Evolutionary conservation across 2,797 vertebrate species (phyloP), one percentile per base, ranked within the genome.

Genomic region (Rhinella marina): DNA sequence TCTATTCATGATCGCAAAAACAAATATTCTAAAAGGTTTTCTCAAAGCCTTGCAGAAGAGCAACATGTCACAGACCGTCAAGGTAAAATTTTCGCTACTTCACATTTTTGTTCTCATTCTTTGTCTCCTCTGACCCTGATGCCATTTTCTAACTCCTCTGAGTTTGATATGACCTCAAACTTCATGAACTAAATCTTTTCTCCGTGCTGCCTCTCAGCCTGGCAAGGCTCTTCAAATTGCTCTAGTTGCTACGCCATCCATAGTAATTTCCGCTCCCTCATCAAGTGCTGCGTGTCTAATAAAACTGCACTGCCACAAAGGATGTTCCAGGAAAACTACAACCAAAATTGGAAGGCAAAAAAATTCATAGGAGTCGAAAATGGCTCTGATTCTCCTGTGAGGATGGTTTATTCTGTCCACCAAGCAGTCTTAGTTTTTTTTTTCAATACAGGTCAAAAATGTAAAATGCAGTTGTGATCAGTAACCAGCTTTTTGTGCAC

Each of bases 311-410:
- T 66, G 59, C 61, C 61, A 9, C 59, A 81, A 66, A 81, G 25
- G n/a, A 66, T 25, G 62, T 50, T 81, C 41, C 21, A 48, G 80
- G 21, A 50, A 25, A 66, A 66, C 11, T 23, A 64, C 19, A 9
- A 25, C 23, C 80, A 81, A 81, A 64, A 81, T 66, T 41, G 12
- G n/a, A n/a, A n/a, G n/a, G n/a, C n/a, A n/a, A n/a, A 52, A 77
- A 77, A 77, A 77, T 11, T 77, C 50, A 48, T 17, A 68, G 4
- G 19, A 50, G 73, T 50, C 25, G n/a, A 4, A 50, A 77, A 77
- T 75, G 19, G 2, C 72, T 75, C n/a, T n/a, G 21, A 75, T 11
- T 50, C 6, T 50, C 11, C 41, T 50, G 25, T 66, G 12, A 25
- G 11, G 62, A 25, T 19, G 17, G 25, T 41, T 41, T 73, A 68